phyloP scores from a whole-genome alignment of 2,797 vertebrate species.

The Mareca strepera region DNA sequence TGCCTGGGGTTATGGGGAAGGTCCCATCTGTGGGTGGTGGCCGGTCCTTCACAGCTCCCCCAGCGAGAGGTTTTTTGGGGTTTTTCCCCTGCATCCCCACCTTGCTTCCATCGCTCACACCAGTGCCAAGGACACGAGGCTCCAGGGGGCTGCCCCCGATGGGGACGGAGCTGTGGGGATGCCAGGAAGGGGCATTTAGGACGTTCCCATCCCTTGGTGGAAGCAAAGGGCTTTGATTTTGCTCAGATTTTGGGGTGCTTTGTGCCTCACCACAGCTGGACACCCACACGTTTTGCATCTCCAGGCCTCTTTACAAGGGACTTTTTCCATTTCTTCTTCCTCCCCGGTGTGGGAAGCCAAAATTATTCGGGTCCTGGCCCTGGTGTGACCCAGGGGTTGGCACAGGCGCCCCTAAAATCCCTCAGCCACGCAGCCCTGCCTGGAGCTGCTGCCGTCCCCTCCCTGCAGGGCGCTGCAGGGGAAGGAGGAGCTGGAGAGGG shows the following conservation, averaged over 20 bases:
- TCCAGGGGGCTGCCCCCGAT: not conserved
- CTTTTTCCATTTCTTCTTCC: not conserved
- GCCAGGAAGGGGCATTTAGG: not conserved
- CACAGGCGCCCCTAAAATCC: not conserved
- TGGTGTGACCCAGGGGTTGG: not conserved
- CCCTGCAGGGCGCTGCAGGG: rapidly evolving
- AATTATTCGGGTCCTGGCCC: not conserved
- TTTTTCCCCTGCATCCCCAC: not conserved
- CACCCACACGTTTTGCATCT: not conserved
- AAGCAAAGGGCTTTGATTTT: not conserved
- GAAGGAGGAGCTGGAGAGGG: not conserved
- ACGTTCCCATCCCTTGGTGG: not conserved
- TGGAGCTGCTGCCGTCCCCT: not conserved
- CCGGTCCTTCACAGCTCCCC: not conserved
- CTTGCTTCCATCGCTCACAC: not conserved
- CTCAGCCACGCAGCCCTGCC: not conserved
- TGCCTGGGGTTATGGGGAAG: not conserved
- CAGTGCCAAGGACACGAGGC: not conserved
- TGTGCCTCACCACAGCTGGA: not conserved
- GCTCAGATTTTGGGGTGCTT: not conserved
- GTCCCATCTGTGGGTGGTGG: not conserved
- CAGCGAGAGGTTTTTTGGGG: not conserved
- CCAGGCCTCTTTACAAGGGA: not conserved
- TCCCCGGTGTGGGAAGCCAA: not conserved
- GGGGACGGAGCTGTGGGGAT: not conserved